A percentile compares a stretch with the other conserved stretches of the same genome.
Evolutionary conservation across 2,113 vertebrate species (phyloP).

Genomic region (Scolopax mira): DNA sequence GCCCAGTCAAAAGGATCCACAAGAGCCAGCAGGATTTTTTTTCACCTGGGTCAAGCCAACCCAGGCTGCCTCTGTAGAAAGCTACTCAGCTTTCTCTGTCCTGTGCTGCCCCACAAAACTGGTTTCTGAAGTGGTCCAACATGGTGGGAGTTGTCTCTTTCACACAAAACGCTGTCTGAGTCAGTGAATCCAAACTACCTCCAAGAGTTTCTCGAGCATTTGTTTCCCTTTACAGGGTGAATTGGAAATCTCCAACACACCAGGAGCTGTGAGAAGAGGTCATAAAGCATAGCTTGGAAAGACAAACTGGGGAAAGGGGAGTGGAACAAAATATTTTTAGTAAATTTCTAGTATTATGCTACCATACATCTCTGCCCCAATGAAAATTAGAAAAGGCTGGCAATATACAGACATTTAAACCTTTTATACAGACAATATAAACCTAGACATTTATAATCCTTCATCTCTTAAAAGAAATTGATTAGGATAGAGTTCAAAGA

Average conservation of each 20-base stretch:
- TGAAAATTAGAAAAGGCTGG: background rate
- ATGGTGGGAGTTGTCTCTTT: background rate
- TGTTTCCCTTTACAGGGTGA: background rate
- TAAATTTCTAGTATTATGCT: background rate
- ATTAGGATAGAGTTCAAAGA: background rate
- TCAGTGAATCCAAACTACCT: background rate
- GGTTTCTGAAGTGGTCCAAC: background rate
- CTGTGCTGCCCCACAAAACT: background rate
- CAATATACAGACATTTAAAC: too few species aligned
- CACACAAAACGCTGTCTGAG: background rate
- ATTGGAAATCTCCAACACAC: background rate
- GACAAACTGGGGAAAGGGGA: background rate
- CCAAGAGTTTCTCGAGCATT: background rate
- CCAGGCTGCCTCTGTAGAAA: background rate
- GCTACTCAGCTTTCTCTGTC: background rate
- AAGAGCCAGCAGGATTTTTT: background rate
- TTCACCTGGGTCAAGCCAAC: background rate
- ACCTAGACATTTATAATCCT: background rate
- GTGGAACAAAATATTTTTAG: background rate
- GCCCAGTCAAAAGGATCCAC: background rate
- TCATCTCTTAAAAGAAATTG: fast-evolving
- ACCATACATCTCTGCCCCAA: background rate
- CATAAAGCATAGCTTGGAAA: background rate
- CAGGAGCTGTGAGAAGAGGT: background rate
- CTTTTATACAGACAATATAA: too few species aligned